phyloP scores from a whole-genome alignment of 2,113 vertebrate species.

The Lepidothrix coronata region DNA sequence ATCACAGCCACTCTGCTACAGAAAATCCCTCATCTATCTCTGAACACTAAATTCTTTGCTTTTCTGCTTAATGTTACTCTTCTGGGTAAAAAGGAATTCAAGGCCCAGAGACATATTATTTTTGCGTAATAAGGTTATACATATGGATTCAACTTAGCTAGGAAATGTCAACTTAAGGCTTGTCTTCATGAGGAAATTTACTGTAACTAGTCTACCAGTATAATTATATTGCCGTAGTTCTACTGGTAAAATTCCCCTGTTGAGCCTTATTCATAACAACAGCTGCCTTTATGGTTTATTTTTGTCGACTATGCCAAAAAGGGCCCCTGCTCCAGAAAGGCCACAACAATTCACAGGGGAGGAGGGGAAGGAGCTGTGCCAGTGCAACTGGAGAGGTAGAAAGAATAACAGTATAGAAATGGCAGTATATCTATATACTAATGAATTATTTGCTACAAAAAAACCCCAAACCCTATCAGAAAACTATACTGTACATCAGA shows the following conservation, averaged over 20 bases:
- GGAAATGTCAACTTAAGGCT: conserved; percentile 62
- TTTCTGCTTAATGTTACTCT: conserved; percentile 27
- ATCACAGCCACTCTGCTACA: background rate
- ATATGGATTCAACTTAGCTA: conserved; percentile 64
- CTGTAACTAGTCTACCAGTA: conserved; percentile 43
- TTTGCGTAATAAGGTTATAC: conserved; percentile 32
- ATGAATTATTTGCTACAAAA: background rate
- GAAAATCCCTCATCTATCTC: background rate
- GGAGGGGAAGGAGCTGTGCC: background rate
- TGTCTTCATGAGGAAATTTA: conserved; percentile 60
- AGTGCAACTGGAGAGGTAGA: background rate
- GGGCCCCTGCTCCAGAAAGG: conserved; percentile 54
- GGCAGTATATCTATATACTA: background rate
- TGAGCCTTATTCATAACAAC: conserved; percentile 51
- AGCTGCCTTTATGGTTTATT: conserved; percentile 59
- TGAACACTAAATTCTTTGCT: conserved; percentile 19
- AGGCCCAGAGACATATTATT: conserved; percentile 15
- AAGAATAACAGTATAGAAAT: background rate
- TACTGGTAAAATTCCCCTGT: conserved; percentile 49
- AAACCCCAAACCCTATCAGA: background rate
- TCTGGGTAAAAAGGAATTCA: conserved; percentile 47
- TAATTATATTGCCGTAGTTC: conserved; percentile 52
- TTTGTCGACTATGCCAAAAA: conserved; percentile 42
- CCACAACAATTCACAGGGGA: conserved; percentile 44
- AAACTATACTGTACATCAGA: background rate